phyloP scores from a whole-genome alignment of 2,797 vertebrate species.

The Cephalopachus bancanus region DNA sequence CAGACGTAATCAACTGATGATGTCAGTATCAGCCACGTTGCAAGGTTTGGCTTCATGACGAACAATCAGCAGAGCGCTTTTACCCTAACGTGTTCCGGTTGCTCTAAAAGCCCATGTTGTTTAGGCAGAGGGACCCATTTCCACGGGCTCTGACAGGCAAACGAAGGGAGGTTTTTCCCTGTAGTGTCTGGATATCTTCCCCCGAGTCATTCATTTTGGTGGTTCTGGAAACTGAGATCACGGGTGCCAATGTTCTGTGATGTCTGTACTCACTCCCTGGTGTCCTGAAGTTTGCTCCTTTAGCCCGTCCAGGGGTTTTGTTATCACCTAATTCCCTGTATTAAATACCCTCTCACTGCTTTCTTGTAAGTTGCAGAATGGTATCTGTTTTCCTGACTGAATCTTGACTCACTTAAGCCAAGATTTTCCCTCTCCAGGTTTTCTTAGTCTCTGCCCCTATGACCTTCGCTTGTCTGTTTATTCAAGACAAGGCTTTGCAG shows the following conservation, averaged over 20 bases:
- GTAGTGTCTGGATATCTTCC: too few relatives aligned
- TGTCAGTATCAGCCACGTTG: background rate
- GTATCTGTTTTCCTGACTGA: background rate
- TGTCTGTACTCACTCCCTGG: background rate
- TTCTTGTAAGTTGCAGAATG: background rate
- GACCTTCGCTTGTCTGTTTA: background rate
- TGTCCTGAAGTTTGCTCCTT: background rate
- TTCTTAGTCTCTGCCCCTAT: background rate
- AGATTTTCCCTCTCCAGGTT: background rate
- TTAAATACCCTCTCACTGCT: background rate
- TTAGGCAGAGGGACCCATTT: background rate
- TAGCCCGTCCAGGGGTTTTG: background rate
- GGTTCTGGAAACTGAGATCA: background rate
- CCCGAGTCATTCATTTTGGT: background rate
- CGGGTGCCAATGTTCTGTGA: background rate
- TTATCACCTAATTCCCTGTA: background rate
- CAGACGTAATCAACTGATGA: background rate
- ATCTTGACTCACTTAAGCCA: background rate
- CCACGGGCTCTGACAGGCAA: background rate
- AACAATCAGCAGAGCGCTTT: background rate
- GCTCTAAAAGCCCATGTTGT: background rate
- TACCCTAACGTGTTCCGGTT: background rate
- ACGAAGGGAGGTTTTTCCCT: background rate
- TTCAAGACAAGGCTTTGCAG: background rate
- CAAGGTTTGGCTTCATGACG: background rate